phyloP scores from a whole-genome alignment of 2,888 invertebrate species.

The Acanthoscelides obtectus region DNA sequence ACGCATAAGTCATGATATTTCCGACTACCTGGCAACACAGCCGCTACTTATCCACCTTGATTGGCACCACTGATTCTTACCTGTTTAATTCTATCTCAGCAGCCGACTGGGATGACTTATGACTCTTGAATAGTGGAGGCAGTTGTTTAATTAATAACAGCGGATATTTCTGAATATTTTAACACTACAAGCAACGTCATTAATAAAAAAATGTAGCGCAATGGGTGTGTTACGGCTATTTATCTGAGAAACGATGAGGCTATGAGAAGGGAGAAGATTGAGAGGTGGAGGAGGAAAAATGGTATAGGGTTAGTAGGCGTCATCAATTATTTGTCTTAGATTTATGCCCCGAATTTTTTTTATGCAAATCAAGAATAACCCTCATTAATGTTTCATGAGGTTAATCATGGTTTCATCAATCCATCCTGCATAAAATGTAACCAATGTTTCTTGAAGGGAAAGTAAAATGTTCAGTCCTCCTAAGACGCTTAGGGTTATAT shows the following conservation, averaged over 20 bases:
- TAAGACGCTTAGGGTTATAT: too few species aligned
- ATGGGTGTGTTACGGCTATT: slow-evolving; percentile 31
- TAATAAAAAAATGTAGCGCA: slow-evolving; percentile 37
- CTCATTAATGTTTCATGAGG: neutral
- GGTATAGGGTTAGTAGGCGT: neutral
- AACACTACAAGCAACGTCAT: slow-evolving; percentile 38
- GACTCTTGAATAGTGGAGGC: slow-evolving; percentile 30
- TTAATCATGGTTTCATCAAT: neutral
- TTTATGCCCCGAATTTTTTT: neutral
- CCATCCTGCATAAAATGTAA: neutral
- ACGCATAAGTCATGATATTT: neutral
- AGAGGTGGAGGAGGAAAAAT: neutral
- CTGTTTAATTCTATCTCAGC: slow-evolving; percentile 27
- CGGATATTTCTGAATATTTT: slow-evolving; percentile 40
- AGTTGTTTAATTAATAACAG: slow-evolving; percentile 38
- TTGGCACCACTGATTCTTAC: slow-evolving; percentile 21
- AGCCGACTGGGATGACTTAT: slow-evolving; percentile 29
- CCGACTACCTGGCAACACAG: neutral
- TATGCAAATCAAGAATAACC: neutral
- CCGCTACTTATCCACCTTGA: neutral
- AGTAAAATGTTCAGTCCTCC: too few species aligned
- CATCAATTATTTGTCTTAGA: neutral
- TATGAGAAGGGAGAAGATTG: slow-evolving; percentile 22
- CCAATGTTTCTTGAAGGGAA: neutral
- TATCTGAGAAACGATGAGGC: slow-evolving; percentile 36